Conservation (phyloP, 2,113 vertebrate genomes). For the Tringa solitaria region DNA sequence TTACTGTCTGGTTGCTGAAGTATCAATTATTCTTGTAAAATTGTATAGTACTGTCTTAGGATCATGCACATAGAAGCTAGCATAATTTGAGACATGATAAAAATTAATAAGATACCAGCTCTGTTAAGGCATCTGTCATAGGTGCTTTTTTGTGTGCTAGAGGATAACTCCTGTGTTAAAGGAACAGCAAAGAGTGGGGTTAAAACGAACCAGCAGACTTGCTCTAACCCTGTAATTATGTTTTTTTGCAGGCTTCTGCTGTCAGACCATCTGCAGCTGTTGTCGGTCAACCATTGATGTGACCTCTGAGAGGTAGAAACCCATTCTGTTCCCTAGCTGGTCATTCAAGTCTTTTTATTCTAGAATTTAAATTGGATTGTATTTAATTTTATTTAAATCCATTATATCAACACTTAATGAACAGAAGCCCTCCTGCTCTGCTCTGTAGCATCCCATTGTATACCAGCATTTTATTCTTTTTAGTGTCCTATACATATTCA, state of each 20-base stretch:
- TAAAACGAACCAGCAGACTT: background rate
- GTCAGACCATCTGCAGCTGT: slow-evolving; percentile 30
- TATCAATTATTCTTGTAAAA: background rate
- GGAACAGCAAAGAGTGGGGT: background rate
- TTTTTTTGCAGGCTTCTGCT: slow-evolving; percentile 13
- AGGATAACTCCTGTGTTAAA: background rate
- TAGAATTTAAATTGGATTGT: slow-evolving; percentile 16
- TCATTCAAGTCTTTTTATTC: background rate
- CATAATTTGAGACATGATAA: background rate
- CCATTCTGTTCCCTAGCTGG: background rate
- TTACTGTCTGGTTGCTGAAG: background rate
- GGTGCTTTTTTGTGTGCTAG: background rate
- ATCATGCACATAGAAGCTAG: background rate
- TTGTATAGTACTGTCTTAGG: background rate
- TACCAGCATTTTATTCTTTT: background rate
- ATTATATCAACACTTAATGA: slow-evolving; percentile 53
- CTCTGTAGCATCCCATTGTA: slow-evolving; percentile 8
- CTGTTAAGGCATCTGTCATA: background rate
- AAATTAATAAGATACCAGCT: background rate
- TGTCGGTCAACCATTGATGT: background rate
- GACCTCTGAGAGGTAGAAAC: slow-evolving; percentile 19
- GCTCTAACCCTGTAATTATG: background rate
- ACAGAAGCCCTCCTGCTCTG: slow-evolving; percentile 19
- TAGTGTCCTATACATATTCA: slow-evolving; percentile 30
- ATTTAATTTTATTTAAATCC: slow-evolving; percentile 49